Evolutionary conservation across 2,888 invertebrate genomes (phyloP), one percentile per base, ranked within the genome.

Genomic region (Phalangium opilio): DNA sequence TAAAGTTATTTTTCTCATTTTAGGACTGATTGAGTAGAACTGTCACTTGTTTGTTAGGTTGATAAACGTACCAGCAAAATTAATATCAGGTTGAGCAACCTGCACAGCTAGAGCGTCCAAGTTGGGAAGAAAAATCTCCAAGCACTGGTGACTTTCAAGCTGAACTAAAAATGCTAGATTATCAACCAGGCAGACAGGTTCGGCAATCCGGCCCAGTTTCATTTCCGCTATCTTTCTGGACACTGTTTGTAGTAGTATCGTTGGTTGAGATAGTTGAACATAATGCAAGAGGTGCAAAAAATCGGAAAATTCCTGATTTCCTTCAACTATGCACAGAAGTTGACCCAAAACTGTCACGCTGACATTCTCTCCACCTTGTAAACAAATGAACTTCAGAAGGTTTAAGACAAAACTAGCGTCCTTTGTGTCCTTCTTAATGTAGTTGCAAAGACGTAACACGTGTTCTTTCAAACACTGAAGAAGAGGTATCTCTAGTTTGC

Each of bases 161-260:
- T 50, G 45, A 10, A 53, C 48, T 17, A 54, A 44, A 39, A 47
- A 45, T 4, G 47, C 50, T 2, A 54, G 44, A 42, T 54, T 54
- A 32, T 52, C 48, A 4, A 54, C 46, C 1, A 54, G 43, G 17
- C 43, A 47, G 3, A 54, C 50, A 10, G 54, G 54, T 21, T 54
- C 47, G 2, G 45, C 38, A 3, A 52, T 40, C 38, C 54, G 34
- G 34, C 48, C 48, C 5, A 50, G 50, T 42, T 52, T 52, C 35
- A 54, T 38, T 17, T 54, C 54, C 14, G 50, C 52, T 43, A 54
- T 52, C 33, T 52, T 44, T 17, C 48, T 44, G n/a, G 47, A 49
- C 3, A 54, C 44, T 12, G 54, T 52, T 14, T 44, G 41, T 18
- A 41, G 47, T 3, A 52, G 39, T n/a, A 51, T 50, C 20, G 45